Conservation (phyloP, 2,888 invertebrate genomes). For the Lepidochrysops patricia region DNA sequence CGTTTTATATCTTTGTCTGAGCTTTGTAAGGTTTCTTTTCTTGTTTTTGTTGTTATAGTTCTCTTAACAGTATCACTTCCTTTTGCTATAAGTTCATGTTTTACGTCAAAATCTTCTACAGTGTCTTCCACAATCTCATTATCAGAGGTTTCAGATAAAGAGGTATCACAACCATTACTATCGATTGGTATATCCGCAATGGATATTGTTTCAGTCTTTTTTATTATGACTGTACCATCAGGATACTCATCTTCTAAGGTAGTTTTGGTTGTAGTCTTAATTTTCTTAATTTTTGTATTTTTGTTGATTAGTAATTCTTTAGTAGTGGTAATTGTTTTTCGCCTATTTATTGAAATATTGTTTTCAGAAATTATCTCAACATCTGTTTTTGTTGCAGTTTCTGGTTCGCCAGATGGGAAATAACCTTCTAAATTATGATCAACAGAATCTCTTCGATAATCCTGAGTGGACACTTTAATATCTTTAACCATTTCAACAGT, state of each 20-base stretch:
- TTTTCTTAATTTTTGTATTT: slow-evolving; percentile 40
- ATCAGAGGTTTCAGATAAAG: slow-evolving; percentile 42
- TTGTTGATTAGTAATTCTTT: slow-evolving; percentile 50
- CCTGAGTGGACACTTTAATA: slow-evolving; percentile 51
- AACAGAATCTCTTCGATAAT: slow-evolving; percentile 42
- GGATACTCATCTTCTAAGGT: slow-evolving; percentile 54
- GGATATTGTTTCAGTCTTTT: slow-evolving; percentile 59
- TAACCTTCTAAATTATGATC: slow-evolving; percentile 50
- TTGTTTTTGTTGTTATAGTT: slow-evolving; percentile 62
- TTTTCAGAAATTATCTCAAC: slow-evolving; percentile 42
- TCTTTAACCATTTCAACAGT: slow-evolving; percentile 50
- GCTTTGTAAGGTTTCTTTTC: slow-evolving; percentile 64
- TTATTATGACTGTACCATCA: slow-evolving; percentile 56
- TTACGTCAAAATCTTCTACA: slow-evolving; percentile 54
- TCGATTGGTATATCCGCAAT: slow-evolving; percentile 37
- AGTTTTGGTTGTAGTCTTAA: slow-evolving; percentile 45
- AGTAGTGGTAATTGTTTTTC: slow-evolving; percentile 48
- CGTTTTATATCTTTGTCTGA: slow-evolving; percentile 69
- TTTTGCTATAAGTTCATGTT: slow-evolving; percentile 49
- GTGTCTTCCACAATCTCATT: slow-evolving; percentile 56
- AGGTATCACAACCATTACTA: slow-evolving; percentile 31
- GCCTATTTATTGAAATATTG: slow-evolving; percentile 43
- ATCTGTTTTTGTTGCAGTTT: slow-evolving; percentile 38
- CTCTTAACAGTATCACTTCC: slow-evolving; percentile 51
- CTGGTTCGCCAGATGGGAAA: slow-evolving; percentile 39